Evolutionary conservation across 2,113 vertebrate genomes (phyloP), one percentile per base, ranked within the genome.

Genomic region (Saimiri boliviensis): DNA sequence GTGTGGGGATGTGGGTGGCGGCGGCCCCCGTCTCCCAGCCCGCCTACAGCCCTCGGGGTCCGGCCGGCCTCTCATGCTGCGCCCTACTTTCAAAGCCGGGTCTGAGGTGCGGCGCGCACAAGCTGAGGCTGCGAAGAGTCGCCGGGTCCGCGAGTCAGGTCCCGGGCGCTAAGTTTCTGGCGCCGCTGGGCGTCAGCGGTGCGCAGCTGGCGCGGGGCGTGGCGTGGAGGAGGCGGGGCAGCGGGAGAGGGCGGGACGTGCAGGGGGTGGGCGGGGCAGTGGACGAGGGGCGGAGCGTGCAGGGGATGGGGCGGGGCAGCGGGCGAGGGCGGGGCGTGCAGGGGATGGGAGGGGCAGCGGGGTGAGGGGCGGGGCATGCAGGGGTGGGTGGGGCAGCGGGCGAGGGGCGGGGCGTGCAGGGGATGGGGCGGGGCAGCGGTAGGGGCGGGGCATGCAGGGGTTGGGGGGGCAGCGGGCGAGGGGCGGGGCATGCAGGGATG

Each of bases 21-120:
- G 14, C 23, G 3, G 76, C 32, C n/a, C 40, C 74, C 35, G 0
- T n/a, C 68, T 5, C 73, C 58, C 37, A 27, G 35, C 82, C 35
- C 37, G 45, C 73, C 42, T 32, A 17, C 86, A n/a, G 90, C 49
- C 37, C n/a, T 25, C 35, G 8, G 54, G 13, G 71, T 30, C 73
- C 66, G 42, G 77, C 76, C 3, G n/a, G n/a, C 45, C 56, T 56
- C 23, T 7, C 42, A 7, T 83, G 25, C 52, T 10, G 70, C 74
- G 47, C 82, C 97, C 89, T 96, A 96, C 97, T 94, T 91, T 88
- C 12, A 40, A 92, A 58, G 71, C 52, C 0, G 35, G 35, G 8
- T 56, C 76, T n/a, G 54, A 66, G 80, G 42, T 8, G 63, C 45
- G 47, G 25, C 1, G n/a, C 25, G 42, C 63, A 32, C 0, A 7